A percentile compares a stretch with the other conserved stretches of the same genome.
Conservation (phyloP, 2,113 vertebrate genomes). For the Agelaius tricolor region DNA sequence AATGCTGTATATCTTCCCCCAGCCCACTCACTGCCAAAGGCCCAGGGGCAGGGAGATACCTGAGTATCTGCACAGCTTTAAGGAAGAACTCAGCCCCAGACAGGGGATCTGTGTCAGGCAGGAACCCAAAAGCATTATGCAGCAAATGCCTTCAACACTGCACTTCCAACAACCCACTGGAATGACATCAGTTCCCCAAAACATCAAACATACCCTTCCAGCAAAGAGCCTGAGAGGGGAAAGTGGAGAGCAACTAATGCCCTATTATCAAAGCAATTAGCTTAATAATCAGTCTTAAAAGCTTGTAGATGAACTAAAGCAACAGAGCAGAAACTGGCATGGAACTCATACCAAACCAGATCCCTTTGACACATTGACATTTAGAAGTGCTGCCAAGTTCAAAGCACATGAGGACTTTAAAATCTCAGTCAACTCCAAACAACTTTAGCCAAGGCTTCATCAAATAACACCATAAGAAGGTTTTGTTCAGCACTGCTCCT, state of each 20-base stretch:
- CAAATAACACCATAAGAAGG: background rate
- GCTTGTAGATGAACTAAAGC: background rate
- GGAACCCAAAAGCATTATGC: background rate
- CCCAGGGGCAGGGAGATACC: background rate
- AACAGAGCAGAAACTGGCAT: background rate
- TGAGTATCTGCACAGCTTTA: background rate
- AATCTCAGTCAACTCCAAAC: background rate
- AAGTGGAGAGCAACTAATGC: background rate
- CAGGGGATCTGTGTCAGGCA: rapidly evolving
- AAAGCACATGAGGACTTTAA: background rate
- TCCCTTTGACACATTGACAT: background rate
- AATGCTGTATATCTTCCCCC: rapidly evolving
- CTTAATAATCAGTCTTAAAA: background rate
- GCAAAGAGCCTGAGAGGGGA: background rate
- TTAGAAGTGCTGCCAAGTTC: background rate
- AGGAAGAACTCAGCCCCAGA: background rate
- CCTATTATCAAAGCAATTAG: background rate
- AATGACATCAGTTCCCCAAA: background rate
- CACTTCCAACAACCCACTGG: background rate
- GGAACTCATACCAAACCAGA: background rate
- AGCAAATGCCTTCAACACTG: background rate
- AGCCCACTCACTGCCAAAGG: background rate
- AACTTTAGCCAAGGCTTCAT: background rate
- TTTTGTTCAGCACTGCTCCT: background rate
- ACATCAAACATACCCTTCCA: background rate